phyloP scores from a whole-genome alignment of 2,113 vertebrate species.

The Calidris pugnax region DNA sequence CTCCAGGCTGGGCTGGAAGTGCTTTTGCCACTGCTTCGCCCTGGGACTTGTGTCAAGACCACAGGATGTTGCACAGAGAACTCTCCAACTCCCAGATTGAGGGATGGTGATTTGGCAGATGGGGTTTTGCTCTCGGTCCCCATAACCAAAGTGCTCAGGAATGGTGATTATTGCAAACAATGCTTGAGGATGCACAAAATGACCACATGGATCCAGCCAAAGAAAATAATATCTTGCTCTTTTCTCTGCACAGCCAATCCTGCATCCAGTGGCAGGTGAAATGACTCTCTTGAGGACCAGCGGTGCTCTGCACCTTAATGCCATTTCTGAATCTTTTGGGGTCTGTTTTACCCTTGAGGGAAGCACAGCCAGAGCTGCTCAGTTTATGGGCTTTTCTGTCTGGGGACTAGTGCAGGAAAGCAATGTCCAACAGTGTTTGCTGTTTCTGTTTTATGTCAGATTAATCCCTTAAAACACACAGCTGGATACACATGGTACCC shows the following conservation, averaged over 20 bases:
- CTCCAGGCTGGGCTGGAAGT: not conserved
- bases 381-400: not conserved
- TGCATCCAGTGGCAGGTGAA: not conserved
- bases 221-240: not conserved
- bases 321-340: not conserved
- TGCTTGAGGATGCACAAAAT: not conserved
- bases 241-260: not conserved
- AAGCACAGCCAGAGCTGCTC: not conserved
- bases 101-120: not conserved
- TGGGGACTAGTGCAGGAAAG: not conserved
- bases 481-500: conserved; percentile 37
- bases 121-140: not conserved
- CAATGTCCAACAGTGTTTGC: not conserved
- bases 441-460: conserved; percentile 4
- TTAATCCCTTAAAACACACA: conserved; percentile 47
- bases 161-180: not conserved
- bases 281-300: not conserved
- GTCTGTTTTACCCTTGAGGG: not conserved
- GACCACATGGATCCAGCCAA: not conserved
- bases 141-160: accelerated
- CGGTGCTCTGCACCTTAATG: not conserved
- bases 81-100: not conserved
- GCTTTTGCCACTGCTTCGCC: not conserved
- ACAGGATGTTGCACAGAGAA: not conserved
- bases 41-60: not conserved